Conservation (phyloP, 2,113 vertebrate genomes). For the Sakesphorus luctuosus region DNA sequence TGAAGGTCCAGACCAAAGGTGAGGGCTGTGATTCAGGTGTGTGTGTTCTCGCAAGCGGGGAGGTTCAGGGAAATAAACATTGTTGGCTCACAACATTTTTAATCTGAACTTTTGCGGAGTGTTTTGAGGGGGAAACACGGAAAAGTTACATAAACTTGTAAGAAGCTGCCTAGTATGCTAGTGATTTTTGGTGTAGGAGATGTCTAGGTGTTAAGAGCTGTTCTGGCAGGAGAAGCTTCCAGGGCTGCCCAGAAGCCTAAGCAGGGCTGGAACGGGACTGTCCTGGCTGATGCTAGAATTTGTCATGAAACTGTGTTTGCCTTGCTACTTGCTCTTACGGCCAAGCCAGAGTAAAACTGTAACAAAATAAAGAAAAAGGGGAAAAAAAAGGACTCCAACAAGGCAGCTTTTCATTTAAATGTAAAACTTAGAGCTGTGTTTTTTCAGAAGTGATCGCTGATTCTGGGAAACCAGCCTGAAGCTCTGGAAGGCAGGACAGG, state of each 20-base stretch:
- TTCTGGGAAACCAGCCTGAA: slow-evolving; percentile 11
- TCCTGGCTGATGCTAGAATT: background rate
- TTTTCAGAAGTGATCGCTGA: background rate
- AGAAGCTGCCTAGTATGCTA: background rate
- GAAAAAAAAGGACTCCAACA: background rate
- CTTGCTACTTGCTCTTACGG: background rate
- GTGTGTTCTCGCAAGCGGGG: background rate
- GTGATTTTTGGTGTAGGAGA: background rate
- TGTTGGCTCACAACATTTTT: background rate
- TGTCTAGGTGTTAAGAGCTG: background rate
- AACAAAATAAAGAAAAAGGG: background rate
- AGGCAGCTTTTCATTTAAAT: background rate
- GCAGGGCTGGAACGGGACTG: background rate
- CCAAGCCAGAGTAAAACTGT: background rate
- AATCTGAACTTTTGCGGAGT: background rate
- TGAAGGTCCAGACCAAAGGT: background rate
- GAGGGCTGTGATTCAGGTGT: background rate
- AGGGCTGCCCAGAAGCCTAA: background rate
- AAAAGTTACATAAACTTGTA: background rate
- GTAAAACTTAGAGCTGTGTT: background rate
- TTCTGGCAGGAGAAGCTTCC: slow-evolving; percentile 14
- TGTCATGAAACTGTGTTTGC: background rate
- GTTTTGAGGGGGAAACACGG: background rate
- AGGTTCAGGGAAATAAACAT: background rate
- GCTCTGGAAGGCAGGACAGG: background rate